These are phyloP conservation scores for Heliocidaris erythrogramma DNA, from an alignment of 35 echinoderm and acorn worm genomes.

Conservation along the genomic window DNA sequence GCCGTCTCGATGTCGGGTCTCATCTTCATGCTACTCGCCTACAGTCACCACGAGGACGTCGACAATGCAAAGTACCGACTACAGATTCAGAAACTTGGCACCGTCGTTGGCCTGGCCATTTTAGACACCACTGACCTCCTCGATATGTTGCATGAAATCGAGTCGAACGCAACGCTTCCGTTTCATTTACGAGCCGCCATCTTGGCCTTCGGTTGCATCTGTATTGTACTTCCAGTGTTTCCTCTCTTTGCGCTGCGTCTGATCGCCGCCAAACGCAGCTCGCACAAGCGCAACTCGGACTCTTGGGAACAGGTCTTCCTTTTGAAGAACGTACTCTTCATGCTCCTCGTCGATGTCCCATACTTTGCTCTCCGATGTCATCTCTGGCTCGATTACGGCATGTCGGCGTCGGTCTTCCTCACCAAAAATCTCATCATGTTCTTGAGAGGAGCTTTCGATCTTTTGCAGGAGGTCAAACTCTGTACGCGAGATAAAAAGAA, in stretches of 20 bases:
- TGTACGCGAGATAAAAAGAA: constrained; percentile 59
- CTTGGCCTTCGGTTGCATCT: constrained; percentile 77
- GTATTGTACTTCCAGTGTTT: constrained; percentile 71
- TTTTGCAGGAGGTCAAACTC: constrained; percentile 63
- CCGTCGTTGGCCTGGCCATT: constrained; percentile 67
- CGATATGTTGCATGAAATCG: constrained; percentile 60
- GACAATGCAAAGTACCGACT: constrained; percentile 66
- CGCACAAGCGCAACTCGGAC: constrained; percentile 28
- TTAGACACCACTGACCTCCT: constrained; percentile 78
- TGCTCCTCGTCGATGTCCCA: constrained; percentile 78
- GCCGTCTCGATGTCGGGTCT: constrained; percentile 74
- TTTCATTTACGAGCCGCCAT: constrained; percentile 56
- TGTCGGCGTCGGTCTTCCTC: constrained; percentile 74
- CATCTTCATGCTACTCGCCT: constrained; percentile 69
- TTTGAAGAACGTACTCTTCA: constrained; percentile 68
- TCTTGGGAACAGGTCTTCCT: constrained; percentile 66
- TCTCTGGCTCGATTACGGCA: constrained; percentile 67
- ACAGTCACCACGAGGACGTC: constrained; percentile 84
- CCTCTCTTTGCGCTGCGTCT: constrained; percentile 74
- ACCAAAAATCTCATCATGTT: constrained; percentile 90
- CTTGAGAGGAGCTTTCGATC: constrained; percentile 69
- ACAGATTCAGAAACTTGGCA: constrained; percentile 75
- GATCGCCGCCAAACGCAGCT: constrained; percentile 53
- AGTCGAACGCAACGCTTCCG: constrained; percentile 24
- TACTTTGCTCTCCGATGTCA: constrained; percentile 83